Base-by-base conservation (phyloP, 2,888 invertebrate species). In the Argyra leucocephala region DNA sequence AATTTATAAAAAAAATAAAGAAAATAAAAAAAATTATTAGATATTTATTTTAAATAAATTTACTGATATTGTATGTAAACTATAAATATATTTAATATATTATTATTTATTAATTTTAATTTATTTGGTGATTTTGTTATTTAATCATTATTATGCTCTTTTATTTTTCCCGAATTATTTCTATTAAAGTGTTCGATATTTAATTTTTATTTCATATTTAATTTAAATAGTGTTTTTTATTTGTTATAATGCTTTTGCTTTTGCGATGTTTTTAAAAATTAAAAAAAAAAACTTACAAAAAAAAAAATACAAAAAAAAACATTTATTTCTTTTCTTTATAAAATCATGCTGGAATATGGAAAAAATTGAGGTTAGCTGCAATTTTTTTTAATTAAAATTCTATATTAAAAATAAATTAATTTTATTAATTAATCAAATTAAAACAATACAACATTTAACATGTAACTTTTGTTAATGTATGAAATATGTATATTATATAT, bases 1-100 rank as follows among this genome's bases (percentile, higher is more conserved):
- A 64, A 66, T 64, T 65, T 58, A 65, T 63, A 64, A 64, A 67
- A 67, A 67, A 67, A 64, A 66, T 60, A 24, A 6, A 48, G 26
- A 57, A 31, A 64, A 48, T 18, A 31, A 36, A 61, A 37, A 23
- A 59, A 21, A 61, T 64, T 57, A 59, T 18, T 59, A n/a, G 22
- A 22, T 15, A 57, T 23, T 58, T 23, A 18, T 12, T 23, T 23
- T 18, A 18, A 18, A 1, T 59, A 23, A 23, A 59, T 31, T 31
- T n/a, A 31, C 1, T 31, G 2, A 31, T 31, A 31, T 31, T 31
- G 12, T 31, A 31, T 26, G 12, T 10, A 22, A 57, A 22, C 10
- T 22, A 57, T 57, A 7, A 22, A 57, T 57, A 57, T 57, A 57
- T 21, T 57, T 57, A 21, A 9, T 57, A 57, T 57, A n/a, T n/a